Evolutionary conservation across 2,888 invertebrate species (phyloP).

Genomic region (Melangyna quadrimaculata): DNA sequence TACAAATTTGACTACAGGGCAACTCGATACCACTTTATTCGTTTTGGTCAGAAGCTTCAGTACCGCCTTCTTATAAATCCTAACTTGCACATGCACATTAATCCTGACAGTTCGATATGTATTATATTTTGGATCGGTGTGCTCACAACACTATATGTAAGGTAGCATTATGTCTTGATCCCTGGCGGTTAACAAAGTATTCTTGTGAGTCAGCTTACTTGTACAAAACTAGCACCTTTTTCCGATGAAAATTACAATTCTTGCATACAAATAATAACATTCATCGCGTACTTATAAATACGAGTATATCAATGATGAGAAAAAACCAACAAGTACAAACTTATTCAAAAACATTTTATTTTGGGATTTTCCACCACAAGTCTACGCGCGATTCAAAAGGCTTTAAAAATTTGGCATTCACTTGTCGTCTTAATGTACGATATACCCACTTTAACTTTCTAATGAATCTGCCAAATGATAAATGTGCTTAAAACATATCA

Average conservation of each 20-base stretch:
- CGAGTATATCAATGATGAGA: not conserved
- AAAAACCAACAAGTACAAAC: not conserved
- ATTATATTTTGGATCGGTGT: too few relatives aligned
- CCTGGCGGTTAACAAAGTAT: not conserved
- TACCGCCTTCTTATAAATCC: too few relatives aligned
- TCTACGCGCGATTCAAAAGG: conserved; percentile 24
- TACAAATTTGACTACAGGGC: too few relatives aligned
- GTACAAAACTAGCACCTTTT: not conserved
- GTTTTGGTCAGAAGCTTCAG: too few relatives aligned
- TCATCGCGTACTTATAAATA: not conserved
- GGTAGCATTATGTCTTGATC: too few relatives aligned
- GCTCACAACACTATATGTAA: too few relatives aligned
- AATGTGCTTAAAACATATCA: conserved; percentile 54
- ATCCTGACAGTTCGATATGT: too few relatives aligned
- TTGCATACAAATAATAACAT: conserved; percentile 2
- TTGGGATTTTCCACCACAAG: conserved; percentile 24
- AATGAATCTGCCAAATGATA: conserved; percentile 58
- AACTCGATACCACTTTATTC: too few relatives aligned
- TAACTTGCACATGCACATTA: too few relatives aligned
- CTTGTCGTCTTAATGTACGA: conserved; percentile 46
- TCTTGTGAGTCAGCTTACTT: not conserved
- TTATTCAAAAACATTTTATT: not conserved
- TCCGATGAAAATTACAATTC: not conserved
- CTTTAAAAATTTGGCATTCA: conserved; percentile 56
- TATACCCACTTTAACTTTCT: conserved; percentile 59